Base-by-base conservation (phyloP, 1,140 invertebrate genomes). In the Atta texana region DNA sequence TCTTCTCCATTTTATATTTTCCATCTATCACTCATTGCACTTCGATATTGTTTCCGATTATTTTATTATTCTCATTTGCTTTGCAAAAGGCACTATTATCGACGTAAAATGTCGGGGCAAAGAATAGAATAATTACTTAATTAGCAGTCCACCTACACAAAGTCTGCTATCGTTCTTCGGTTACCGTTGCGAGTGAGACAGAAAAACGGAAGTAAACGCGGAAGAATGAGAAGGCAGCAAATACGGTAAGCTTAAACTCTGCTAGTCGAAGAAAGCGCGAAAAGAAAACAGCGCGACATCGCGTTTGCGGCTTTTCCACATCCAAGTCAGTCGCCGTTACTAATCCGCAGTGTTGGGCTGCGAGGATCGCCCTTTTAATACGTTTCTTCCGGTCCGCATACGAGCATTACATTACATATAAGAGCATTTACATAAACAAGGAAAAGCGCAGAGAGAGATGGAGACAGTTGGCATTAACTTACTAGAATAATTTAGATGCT, bases 61-160 rank as follows among this genome's bases (percentile, higher is more conserved):
- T 89, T 89, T 91, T 88, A 91, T 91, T 88, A 91, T 81, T 91
- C 76, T 91, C 88, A 85, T 91, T 89, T 84, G 77, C 81, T 86
- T 75, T 72, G 68, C 87, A 91, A 90, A 88, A 90, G 77, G 44
- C 55, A 55, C 59, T 59, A 12, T 59, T 76, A 72, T 21, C 28
- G 84, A 31, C 39, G 21, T 76, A n/a, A 49, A 53, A 74, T 6
- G 64, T 34, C 16, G 44, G 16, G 0, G 8, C 34, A 57, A 21
- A 64, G 55, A 18, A 55, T 84, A 57, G 57, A 72, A 88, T 61
- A 76, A 75, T 90, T 88, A 85, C 87, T 91, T 88, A 91, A 91
- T 91, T 91, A 90, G 57, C 66, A 87, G 68, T 68, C 89, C 14
- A 64, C 59, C 63, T 63, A n/a, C n/a, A 87, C 71, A 24, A 74